Evolutionary conservation across 2,113 vertebrate species (phyloP).

Genomic region (Callospermophilus lateralis): DNA sequence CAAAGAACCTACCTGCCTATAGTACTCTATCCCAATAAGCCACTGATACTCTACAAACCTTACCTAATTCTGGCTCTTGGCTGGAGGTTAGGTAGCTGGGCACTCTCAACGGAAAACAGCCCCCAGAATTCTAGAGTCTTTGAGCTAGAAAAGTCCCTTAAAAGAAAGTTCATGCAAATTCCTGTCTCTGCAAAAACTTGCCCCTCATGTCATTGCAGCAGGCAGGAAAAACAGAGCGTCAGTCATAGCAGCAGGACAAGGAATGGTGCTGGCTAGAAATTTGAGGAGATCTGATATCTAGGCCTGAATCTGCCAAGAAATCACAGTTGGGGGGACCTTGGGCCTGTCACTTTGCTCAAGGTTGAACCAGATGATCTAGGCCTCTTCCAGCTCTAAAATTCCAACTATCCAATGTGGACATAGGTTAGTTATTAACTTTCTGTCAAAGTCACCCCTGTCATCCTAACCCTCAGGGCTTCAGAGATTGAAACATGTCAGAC

Average conservation of each 20-base stretch:
- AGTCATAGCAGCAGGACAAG: not conserved
- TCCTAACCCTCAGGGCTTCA: not conserved
- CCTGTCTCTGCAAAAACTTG: not conserved
- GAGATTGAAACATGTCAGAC: not conserved
- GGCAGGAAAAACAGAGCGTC: not conserved
- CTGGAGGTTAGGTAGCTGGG: not conserved
- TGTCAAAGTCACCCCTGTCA: constrained; percentile 34
- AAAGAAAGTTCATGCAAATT: constrained; percentile 15
- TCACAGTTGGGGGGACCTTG: constrained; percentile 24
- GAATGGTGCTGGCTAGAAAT: not conserved
- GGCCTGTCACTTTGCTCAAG: constrained; percentile 62
- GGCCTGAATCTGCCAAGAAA: constrained; percentile 52
- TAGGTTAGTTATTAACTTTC: constrained; percentile 70
- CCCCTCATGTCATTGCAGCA: not conserved
- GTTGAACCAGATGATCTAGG: constrained; percentile 54
- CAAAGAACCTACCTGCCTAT: not conserved
- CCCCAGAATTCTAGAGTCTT: constrained; percentile 56
- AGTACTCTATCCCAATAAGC: not conserved
- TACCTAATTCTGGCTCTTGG: constrained; percentile 27
- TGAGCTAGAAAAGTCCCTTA: not conserved
- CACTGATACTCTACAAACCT: not conserved
- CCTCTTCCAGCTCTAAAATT: constrained; percentile 65
- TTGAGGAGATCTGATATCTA: not conserved
- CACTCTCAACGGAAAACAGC: not conserved
- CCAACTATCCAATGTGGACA: constrained; percentile 65